Base-by-base conservation (phyloP, 2,113 vertebrate genomes). In the Macaca nemestrina region DNA sequence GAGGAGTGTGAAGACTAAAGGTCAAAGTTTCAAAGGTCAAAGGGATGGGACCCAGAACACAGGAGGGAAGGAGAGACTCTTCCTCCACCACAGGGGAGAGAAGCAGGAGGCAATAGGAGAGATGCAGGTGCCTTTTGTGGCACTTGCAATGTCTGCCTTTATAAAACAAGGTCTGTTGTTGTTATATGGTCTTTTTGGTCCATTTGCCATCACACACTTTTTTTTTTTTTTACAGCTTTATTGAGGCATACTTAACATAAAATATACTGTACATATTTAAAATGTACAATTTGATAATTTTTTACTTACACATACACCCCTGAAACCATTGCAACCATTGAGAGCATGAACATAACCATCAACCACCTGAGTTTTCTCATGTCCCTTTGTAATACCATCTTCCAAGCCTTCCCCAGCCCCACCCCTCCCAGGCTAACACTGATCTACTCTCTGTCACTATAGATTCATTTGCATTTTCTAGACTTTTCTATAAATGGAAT, bases 21-120 rank as follows among this genome's bases (percentile, higher is more conserved):
- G 45, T 25, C 2, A 40, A 48, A n/a, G n/a, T 43, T 40, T 73
- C 61, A 73, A 40, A 20, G 45, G 40, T 38, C 17, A 13, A 55
- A 57, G 38, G 10, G 25, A 3, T 38, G 40, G 67, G 76, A 32
- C n/a, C 22, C 90, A 68, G 45, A 55, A 52, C 11, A 8, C 30
- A 1, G 38, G 35, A 25, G 25, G 40, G 13, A 8, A 68, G 16
- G 40, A 22, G 11, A 30, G 45, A 40, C 18, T 6, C n/a, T 59
- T 57, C 38, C 27, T 76, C 35, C 27, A 38, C 32, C 67, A 14
- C 12, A 40, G 67, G 32, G 32, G 32, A 68, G 57, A 90, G 61
- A n/a, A 22, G 3, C 35, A 35, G 73, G 38, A 4, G 25, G 22
- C 52, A 50, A 3, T 0, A 27, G 6, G 27, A 14, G 27, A 81